Base-by-base conservation (phyloP, 2,113 vertebrate genomes). In the Datnioides undecimradiatus region DNA sequence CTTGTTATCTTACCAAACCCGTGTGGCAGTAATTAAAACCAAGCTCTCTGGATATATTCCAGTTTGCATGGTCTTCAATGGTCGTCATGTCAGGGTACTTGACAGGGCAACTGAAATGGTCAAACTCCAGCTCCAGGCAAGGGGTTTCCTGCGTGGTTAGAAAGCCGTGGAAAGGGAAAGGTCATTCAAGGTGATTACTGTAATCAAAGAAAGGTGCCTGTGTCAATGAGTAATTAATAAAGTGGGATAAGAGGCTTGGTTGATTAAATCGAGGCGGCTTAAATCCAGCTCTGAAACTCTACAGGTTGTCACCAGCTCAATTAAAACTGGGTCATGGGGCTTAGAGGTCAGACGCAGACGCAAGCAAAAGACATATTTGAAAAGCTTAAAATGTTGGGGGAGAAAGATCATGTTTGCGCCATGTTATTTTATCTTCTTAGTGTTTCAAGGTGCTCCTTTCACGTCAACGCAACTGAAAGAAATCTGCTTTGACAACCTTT, bases 111-210 rank as follows among this genome's bases (percentile, higher is more conserved):
- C 97, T 98, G 91, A 99, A 99, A 92, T 97, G 97, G 88, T 99
- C 98, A 90, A 99, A 99, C 93, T 99, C 98, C 93, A 99, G 91
- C 91, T 99, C 98, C 75, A 99, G 94, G 92, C 98, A 99, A 60
- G 98, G 98, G 38, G 98, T 99, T 97, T 99, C 98, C 98, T 99
- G 87, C 25, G 34, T 8, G 4, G 68, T 76, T 76, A 76, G 80
- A 59, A 46, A 65, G 34, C 0, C 0, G 57, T 33, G 23, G 1
- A 51, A 57, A 21, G 73, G 19, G 41, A 58, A 41, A 43, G 23
- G 64, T 84, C 57, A 75, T 7, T 71, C 45, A 51, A 63, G 66
- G 68, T 73, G 67, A 77, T 81, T 46, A 78, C 6, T 64, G 31
- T 62, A 55, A 60, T 80, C 70, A 79, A 78, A 83, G 54, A 69